These are phyloP conservation scores for Aegotheles bennettii DNA, from an alignment of 2,113 vertebrate species.

Conservation along the genomic window DNA sequence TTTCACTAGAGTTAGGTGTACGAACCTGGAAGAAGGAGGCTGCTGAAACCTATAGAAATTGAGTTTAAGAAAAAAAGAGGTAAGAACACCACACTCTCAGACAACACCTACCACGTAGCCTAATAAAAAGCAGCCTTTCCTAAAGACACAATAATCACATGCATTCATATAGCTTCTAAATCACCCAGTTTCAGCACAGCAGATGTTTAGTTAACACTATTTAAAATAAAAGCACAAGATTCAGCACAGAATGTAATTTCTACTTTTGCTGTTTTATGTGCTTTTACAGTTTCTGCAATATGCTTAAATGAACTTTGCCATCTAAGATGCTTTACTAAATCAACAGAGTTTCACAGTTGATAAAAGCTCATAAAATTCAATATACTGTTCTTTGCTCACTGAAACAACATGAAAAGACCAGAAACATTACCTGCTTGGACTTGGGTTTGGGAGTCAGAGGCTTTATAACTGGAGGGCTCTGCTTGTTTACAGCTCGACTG, in stretches of 20 bases:
- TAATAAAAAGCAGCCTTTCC: background rate
- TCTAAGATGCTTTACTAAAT: background rate
- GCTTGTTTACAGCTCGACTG: slow-evolving; percentile 62
- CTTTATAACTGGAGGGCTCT: slow-evolving; percentile 82
- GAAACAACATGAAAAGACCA: background rate
- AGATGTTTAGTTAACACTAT: background rate
- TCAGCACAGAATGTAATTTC: background rate
- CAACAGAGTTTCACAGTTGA: background rate
- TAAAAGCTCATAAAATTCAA: background rate
- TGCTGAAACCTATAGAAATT: slow-evolving; percentile 57
- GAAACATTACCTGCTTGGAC: slow-evolving; percentile 79
- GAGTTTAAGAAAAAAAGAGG: background rate
- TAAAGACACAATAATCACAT: background rate
- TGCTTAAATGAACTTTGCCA: background rate
- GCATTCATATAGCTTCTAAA: background rate
- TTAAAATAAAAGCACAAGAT: background rate
- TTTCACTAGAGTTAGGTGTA: slow-evolving; percentile 55
- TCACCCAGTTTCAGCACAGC: background rate
- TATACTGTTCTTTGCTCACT: background rate
- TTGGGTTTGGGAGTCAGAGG: slow-evolving; percentile 86
- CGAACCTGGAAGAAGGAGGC: slow-evolving; percentile 85
- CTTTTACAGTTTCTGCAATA: background rate
- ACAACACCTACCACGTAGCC: background rate
- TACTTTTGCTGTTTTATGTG: background rate
- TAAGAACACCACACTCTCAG: background rate